Percentiles rank a stretch among this genome's conserved stretches.
These are phyloP conservation scores for Vireo altiloquus DNA, from an alignment of 2,113 vertebrate species.

Conservation along the genomic window DNA sequence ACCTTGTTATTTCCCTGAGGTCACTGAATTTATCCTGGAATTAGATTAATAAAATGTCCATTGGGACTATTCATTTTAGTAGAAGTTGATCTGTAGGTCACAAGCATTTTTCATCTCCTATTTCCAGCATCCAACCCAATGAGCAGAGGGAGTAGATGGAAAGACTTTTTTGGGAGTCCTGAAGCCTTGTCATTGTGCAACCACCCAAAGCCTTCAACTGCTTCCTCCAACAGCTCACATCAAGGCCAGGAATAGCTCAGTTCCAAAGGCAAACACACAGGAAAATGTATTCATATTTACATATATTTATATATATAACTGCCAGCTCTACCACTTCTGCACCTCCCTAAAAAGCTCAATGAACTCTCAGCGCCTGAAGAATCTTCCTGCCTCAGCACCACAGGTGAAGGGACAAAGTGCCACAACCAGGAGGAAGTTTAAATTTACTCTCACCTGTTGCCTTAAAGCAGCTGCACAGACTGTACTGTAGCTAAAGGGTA, in stretches of 20 bases:
- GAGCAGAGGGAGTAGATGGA: not conserved
- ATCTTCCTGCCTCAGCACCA: not conserved
- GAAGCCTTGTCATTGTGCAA: not conserved
- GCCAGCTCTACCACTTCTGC: not conserved
- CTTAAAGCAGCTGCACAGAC: not conserved
- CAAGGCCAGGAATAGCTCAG: not conserved
- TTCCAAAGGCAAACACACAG: not conserved
- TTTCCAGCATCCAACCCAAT: not conserved
- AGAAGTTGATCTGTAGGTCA: not conserved
- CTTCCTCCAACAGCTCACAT: not conserved
- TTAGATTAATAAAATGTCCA: not conserved
- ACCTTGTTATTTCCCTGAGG: not conserved
- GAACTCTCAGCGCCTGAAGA: not conserved
- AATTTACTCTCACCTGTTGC: not conserved
- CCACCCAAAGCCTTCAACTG: not conserved
- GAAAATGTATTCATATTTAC: not conserved
- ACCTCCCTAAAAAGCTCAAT: not conserved
- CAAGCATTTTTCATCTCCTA: not conserved
- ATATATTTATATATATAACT: not conserved
- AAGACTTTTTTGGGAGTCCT: not conserved
- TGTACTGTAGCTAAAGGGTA: not conserved
- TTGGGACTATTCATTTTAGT: not conserved
- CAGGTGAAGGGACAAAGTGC: not conserved
- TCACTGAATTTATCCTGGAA: not conserved
- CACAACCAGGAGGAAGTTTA: fast-evolving